phyloP scores from a whole-genome alignment of 1,140 invertebrate species.

The Vollenhovia emeryi region DNA sequence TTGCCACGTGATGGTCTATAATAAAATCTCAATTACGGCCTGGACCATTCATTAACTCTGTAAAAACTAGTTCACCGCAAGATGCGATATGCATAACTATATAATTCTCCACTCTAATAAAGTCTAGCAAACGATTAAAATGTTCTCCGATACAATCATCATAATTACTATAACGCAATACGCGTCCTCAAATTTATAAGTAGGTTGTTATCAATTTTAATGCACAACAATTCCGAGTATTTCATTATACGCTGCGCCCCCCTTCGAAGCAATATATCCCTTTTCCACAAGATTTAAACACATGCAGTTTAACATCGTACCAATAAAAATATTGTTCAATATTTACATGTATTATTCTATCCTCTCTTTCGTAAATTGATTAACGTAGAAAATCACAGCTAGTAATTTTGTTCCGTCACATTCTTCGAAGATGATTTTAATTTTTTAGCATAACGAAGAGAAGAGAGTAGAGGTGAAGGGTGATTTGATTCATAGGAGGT shows the following conservation, averaged over 20 bases:
- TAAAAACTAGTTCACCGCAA: constrained; percentile 58
- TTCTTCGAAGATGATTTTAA: constrained; percentile 63
- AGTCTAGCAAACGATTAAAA: constrained; percentile 79
- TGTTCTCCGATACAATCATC: background rate
- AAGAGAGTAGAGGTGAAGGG: constrained; percentile 15
- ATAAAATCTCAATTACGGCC: constrained; percentile 46
- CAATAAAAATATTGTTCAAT: constrained; percentile 2
- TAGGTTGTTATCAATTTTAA: constrained; percentile 33
- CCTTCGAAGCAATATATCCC: background rate
- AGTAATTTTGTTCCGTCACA: constrained; percentile 38
- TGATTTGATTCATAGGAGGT: constrained; percentile 66
- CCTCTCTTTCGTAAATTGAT: background rate
- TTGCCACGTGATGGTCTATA: constrained; percentile 28
- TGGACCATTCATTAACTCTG: constrained; percentile 43
- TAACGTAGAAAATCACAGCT: constrained; percentile 14
- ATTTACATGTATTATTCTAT: no score
- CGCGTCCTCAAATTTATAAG: constrained; percentile 9
- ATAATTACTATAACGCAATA: background rate
- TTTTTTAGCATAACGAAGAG: constrained; percentile 50
- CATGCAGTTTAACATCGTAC: background rate
- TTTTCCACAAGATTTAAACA: background rate
- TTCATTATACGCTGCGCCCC: background rate
- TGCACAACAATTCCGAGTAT: constrained; percentile 6
- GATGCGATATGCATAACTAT: constrained; percentile 72
- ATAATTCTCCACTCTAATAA: constrained; percentile 82